phyloP scores from a whole-genome alignment of 2,888 invertebrate species.

The Serripes groenlandicus region DNA sequence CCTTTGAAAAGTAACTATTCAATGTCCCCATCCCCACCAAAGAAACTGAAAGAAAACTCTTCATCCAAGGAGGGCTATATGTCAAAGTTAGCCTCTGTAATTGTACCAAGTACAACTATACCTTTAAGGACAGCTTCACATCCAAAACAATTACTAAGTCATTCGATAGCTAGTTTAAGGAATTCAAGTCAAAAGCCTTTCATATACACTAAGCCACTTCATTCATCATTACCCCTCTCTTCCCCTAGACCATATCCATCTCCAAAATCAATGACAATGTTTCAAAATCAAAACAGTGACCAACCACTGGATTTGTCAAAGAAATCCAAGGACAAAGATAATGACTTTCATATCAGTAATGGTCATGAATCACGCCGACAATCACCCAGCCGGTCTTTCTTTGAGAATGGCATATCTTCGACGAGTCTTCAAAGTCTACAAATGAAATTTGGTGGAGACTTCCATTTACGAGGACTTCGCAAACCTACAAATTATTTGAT shows the following conservation, averaged over 20 bases:
- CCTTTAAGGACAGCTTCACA: slow-evolving; percentile 64
- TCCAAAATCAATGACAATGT: slow-evolving; percentile 37
- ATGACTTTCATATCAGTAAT: slow-evolving; percentile 14
- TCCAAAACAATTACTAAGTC: slow-evolving; percentile 70
- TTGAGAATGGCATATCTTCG: slow-evolving; percentile 68
- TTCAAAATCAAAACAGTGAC: slow-evolving; percentile 60
- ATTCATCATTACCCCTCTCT: slow-evolving; percentile 43
- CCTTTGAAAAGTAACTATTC: slow-evolving; percentile 65
- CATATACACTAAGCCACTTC: slow-evolving; percentile 39
- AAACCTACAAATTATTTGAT: slow-evolving; percentile 72
- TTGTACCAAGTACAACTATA: slow-evolving; percentile 61
- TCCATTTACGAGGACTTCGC: slow-evolving; percentile 72
- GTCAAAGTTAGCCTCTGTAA: slow-evolving; percentile 67
- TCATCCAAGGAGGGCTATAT: slow-evolving; percentile 63
- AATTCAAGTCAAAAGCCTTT: slow-evolving; percentile 50
- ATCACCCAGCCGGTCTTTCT: slow-evolving; percentile 37
- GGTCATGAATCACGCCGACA: slow-evolving; percentile 1
- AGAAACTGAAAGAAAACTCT: slow-evolving; percentile 61
- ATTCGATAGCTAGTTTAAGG: slow-evolving; percentile 58
- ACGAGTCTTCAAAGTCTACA: slow-evolving; percentile 82
- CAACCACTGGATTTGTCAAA: slow-evolving; percentile 80
- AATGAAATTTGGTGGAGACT: slow-evolving; percentile 81
- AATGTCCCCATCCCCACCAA: slow-evolving; percentile 65
- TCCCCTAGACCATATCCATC: slow-evolving; percentile 48
- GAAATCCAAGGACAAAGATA: slow-evolving; percentile 66